phyloP scores from a whole-genome alignment of 2,113 vertebrate genomes.

The Tamias sibiricus region DNA sequence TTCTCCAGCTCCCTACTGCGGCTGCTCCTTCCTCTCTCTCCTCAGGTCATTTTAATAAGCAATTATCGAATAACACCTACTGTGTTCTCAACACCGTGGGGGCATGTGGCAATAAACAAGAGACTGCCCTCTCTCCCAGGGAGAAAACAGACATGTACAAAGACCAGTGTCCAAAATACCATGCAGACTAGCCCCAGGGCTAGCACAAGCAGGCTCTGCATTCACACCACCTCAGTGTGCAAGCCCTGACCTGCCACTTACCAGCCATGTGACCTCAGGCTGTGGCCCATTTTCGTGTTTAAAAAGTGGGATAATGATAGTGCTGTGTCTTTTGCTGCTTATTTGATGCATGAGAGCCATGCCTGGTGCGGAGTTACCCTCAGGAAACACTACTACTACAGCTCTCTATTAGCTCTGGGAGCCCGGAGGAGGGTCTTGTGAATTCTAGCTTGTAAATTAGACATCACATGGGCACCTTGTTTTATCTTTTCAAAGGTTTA shows the following conservation, averaged over 20 bases:
- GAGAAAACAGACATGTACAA: not conserved
- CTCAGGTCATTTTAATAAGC: not conserved
- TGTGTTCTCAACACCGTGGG: not conserved
- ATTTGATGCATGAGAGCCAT: not conserved
- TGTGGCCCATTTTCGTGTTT: not conserved
- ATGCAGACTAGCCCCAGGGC: not conserved
- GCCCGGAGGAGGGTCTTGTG: not conserved
- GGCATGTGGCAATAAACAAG: not conserved
- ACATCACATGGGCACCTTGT: no score
- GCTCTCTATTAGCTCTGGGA: not conserved
- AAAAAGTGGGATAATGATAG: not conserved
- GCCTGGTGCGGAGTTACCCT: fast-evolving
- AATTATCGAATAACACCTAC: not conserved
- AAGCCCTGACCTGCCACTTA: not conserved
- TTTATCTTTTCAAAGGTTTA: not conserved
- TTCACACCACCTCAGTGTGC: not conserved
- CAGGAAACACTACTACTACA: no score
- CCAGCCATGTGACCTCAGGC: not conserved
- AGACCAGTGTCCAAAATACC: not conserved
- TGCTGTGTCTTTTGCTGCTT: not conserved
- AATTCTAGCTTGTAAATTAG: not conserved
- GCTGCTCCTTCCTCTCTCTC: not conserved
- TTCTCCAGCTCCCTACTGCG: not conserved
- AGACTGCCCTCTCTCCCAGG: not conserved
- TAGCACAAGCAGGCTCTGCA: not conserved